Evolutionary conservation across 1,140 invertebrate species (phyloP), one percentile per base, ranked within the genome.

Genomic region (Pseudomyrmex cubaensis): DNA sequence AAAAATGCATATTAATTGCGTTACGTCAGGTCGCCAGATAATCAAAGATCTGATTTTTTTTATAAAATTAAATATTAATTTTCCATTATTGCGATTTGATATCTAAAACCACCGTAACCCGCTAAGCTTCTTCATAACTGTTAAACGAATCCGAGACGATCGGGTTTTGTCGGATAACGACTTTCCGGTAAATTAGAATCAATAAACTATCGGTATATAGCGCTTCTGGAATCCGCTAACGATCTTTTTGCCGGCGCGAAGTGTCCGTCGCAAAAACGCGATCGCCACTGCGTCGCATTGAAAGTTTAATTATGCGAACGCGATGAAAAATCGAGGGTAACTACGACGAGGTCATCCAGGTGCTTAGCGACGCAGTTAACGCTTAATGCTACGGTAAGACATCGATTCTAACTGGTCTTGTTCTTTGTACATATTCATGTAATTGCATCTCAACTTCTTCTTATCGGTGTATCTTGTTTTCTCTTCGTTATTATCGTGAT

Each of bases 181-280:
- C 82, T 83, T 83, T 83, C 82, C 82, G 73, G 82, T 83, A 83
- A 83, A 83, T 83, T 83, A 76, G 82, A 83, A 83, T 83, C 82
- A 74, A 83, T 83, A 83, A 83, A 83, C 72, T 80, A 80, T 80
- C 76, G 76, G 72, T 35, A 35, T 80, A 80, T 80, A 80, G 54
- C 66, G 72, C 54, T 80, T 80, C 66, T 66, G 54, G 76, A 80
- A 80, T 80, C 66, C 54, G 66, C 76, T 80, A 80, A 80, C 76
- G 76, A 80, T 80, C 76, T 80, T 80, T 80, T 80, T 80, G 76
- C 15, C n/a, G 54, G n/a, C 66, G n/a, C 44, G 76, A 72, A 80
- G 56, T 72, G 76, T 35, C 54, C 44, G 22, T 17, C 54, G 76
- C 76, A 80, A 80, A 80, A 80, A 80, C 66, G 44, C 76, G 56